A percentile compares a stretch with the other conserved stretches of the same genome.
Evolutionary conservation across 2,888 invertebrate species (phyloP).

Genomic region (Andricus quercusramuli): DNA sequence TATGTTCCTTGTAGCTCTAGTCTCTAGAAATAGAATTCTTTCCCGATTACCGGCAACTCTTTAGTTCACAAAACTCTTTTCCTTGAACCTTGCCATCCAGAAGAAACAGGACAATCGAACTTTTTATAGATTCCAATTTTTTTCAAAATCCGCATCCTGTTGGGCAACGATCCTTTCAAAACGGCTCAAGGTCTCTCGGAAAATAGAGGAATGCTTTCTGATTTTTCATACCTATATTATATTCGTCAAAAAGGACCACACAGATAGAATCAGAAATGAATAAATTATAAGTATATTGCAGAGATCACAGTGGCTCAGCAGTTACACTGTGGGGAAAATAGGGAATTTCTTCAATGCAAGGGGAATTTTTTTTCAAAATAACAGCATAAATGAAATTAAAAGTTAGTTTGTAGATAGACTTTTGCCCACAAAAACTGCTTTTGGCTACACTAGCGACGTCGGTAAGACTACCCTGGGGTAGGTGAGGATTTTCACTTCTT

Average conservation of each 20-base stretch:
- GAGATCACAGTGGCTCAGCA: too few species aligned
- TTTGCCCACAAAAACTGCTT: too few species aligned
- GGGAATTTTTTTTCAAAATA: too few species aligned
- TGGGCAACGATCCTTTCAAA: constrained; percentile 1
- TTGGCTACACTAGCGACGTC: too few species aligned
- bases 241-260: background rate
- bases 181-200: background rate
- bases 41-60: constrained; percentile 23
- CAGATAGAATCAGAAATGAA: too few species aligned
- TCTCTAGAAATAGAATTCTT: constrained; percentile 26
- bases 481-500: too few species aligned
- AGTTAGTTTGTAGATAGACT: too few species aligned
- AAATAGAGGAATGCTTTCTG: background rate
- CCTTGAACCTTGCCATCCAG: constrained; percentile 1
- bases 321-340: too few species aligned
- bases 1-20: background rate
- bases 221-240: background rate
- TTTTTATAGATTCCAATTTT: constrained; percentile 5
- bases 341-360: too few species aligned
- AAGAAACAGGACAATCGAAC: constrained; percentile 16
- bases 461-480: too few species aligned
- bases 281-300: too few species aligned
- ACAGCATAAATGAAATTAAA: too few species aligned
- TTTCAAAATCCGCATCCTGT: constrained; percentile 19
- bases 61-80: constrained; percentile 25